Percentiles rank a stretch among this genome's conserved stretches.
These are phyloP conservation scores for Leptinotarsa undecemlineata DNA, from an alignment of 1,140 invertebrate species.

Conservation along the genomic window DNA sequence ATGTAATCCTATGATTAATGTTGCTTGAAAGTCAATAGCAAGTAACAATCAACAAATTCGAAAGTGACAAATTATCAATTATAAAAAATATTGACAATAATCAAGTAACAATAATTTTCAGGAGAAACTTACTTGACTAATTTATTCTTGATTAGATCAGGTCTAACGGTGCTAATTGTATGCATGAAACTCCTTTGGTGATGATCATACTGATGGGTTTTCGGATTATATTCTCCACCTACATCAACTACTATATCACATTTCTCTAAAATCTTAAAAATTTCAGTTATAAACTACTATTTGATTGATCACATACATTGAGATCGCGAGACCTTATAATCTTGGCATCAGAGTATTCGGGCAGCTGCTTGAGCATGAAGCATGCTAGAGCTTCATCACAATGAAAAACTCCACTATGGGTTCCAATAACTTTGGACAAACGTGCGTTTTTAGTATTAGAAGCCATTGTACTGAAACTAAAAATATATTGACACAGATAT, in stretches of 20 bases:
- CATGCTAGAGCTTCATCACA: conserved; percentile 96
- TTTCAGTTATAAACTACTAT: conserved; percentile 20
- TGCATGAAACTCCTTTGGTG: conserved; percentile 81
- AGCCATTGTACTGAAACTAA: conserved; percentile 52
- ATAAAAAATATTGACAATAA: neutral
- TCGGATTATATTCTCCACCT: conserved; percentile 84
- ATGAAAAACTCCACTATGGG: conserved; percentile 85
- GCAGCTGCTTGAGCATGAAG: conserved; percentile 83
- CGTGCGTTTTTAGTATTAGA: conserved; percentile 43
- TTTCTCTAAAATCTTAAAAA: conserved; percentile 65
- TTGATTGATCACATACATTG: conserved; percentile 41
- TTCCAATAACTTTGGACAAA: conserved; percentile 67
- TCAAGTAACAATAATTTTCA: neutral
- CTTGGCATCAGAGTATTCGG: conserved; percentile 78
- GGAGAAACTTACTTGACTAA: conserved; percentile 43
- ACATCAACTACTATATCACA: conserved; percentile 98
- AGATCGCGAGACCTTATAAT: conserved; percentile 74
- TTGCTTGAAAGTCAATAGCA: no score
- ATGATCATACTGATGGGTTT: conserved; percentile 86
- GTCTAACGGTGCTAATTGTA: conserved; percentile 61
- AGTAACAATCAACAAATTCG: no score
- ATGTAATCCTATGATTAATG: no score
- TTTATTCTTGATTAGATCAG: conserved; percentile 55
- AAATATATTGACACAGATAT: conserved; percentile 11
- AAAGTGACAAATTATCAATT: neutral